A percentile compares a stretch with the other conserved stretches of the same genome.
These are phyloP conservation scores for Charina bottae DNA, from an alignment of 2,113 vertebrate species.

Conservation along the genomic window DNA sequence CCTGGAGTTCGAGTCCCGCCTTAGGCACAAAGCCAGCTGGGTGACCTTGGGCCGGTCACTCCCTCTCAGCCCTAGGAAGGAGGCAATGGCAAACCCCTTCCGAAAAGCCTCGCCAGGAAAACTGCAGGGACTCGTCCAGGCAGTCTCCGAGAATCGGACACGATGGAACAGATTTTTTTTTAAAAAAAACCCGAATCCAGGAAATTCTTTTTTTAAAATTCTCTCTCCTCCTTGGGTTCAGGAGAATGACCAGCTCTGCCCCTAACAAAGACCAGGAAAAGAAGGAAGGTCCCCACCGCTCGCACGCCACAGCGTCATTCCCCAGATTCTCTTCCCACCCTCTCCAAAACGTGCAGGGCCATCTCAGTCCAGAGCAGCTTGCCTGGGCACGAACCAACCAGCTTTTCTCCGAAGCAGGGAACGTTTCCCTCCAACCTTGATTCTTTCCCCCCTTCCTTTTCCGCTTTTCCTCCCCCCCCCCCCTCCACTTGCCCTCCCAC, in stretches of 20 bases:
- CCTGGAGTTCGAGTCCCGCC: no score
- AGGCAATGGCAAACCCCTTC: no score
- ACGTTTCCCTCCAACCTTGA: background rate
- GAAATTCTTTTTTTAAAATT: no score
- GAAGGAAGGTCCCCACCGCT: rapidly evolving
- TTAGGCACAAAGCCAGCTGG: no score
- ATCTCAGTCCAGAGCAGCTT: background rate
- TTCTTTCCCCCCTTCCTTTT: background rate
- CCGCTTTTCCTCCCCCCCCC: background rate
- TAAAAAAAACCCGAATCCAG: no score
- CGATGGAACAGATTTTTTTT: no score
- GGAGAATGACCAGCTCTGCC: background rate
- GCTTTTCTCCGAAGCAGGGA: background rate
- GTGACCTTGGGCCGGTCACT: no score
- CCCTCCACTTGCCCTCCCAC: background rate
- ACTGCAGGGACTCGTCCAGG: no score
- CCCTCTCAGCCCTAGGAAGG: no score
- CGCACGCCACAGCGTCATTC: background rate
- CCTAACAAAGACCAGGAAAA: background rate
- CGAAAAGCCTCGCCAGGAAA: no score
- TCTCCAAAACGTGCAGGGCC: background rate
- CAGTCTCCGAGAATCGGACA: no score
- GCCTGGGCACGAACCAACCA: background rate
- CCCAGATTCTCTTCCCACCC: background rate
- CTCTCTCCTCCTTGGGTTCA: background rate